Evolutionary conservation across 2,888 invertebrate species (phyloP).

Genomic region (Perdita meconis): DNA sequence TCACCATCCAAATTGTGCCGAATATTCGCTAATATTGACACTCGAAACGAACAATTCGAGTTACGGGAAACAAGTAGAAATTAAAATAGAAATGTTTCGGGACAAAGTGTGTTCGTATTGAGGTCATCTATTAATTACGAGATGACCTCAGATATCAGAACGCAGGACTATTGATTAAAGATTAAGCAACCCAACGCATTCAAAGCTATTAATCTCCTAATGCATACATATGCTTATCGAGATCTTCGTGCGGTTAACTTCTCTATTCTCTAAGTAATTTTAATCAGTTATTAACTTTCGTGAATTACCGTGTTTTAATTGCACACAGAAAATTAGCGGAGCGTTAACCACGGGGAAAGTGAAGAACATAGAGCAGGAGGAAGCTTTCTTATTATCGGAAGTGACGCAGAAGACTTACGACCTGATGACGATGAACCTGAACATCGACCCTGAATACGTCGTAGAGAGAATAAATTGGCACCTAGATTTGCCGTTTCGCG

Average conservation of each 20-base stretch:
- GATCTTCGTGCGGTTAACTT: too few relatives aligned
- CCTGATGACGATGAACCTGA: constrained; percentile 86
- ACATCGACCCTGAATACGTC: constrained; percentile 87
- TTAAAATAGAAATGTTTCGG: constrained; percentile 1
- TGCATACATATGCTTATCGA: background rate
- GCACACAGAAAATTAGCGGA: constrained; percentile 84
- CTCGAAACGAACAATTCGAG: background rate
- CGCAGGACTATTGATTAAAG: background rate
- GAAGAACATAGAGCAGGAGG: constrained; percentile 86
- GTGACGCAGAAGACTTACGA: constrained; percentile 86
- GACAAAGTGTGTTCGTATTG: constrained; percentile 23
- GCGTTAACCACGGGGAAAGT: constrained; percentile 86
- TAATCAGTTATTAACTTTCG: background rate
- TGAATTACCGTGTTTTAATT: background rate
- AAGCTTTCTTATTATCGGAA: constrained; percentile 86
- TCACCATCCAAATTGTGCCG: background rate
- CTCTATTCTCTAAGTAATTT: background rate
- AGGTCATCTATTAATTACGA: constrained; percentile 24
- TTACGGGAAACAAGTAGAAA: background rate
- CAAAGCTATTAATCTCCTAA: background rate
- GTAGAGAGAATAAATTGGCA: constrained; percentile 85
- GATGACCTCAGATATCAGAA: constrained; percentile 16
- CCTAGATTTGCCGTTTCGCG: constrained; percentile 85
- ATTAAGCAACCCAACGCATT: background rate
- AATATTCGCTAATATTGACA: background rate